Evolutionary conservation across 2,113 vertebrate genomes (phyloP), one percentile per base, ranked within the genome.

Genomic region (Ctenomys sociabilis): DNA sequence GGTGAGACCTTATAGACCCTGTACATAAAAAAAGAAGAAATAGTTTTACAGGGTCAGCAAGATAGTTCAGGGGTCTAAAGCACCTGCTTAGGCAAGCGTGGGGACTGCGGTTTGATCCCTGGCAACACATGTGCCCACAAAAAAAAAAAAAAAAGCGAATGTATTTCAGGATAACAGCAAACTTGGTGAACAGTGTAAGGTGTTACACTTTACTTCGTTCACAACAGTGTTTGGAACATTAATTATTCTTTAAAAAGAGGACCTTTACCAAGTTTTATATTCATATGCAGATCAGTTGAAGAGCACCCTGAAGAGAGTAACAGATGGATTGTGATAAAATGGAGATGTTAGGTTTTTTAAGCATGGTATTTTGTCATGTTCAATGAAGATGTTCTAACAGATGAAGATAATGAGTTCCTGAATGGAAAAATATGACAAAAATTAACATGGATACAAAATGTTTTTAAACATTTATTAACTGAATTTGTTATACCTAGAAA

Each of bases 361-460:
- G 9, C 21, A 5, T 86, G 59, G 30, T 28, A 93, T 95, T 95
- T 94, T 64, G 30, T 96, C 37, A 88, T 59, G n/a, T 83, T 90
- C 40, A 87, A 0, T 91, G 93, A 87, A 91, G 73, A 66, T 64
- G 3, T 68, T 86, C 78, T 95, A 59, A 88, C 30, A 85, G 7
- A 16, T 88, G 64, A 90, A 94, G 70, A 90, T 72, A 93, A 85
- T n/a, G 26, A 88, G 11, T 57, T 91, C 52, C 37, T 59, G 78
- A 68, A 28, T 93, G n/a, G 12, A 64, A 94, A 93, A 77, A 75
- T 85, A 52, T 35, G 19, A 54, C 30, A 59, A 70, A 77, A 91
- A 88, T 57, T 40, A 94, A 64, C 32, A 83, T 72, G 24, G 91
- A 77, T 61, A 84, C 22, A 78, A 70, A 77, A 84, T 64, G n/a